These are phyloP conservation scores for Ctena decussata DNA, from an alignment of 2,888 invertebrate genomes.

Conservation along the genomic window DNA sequence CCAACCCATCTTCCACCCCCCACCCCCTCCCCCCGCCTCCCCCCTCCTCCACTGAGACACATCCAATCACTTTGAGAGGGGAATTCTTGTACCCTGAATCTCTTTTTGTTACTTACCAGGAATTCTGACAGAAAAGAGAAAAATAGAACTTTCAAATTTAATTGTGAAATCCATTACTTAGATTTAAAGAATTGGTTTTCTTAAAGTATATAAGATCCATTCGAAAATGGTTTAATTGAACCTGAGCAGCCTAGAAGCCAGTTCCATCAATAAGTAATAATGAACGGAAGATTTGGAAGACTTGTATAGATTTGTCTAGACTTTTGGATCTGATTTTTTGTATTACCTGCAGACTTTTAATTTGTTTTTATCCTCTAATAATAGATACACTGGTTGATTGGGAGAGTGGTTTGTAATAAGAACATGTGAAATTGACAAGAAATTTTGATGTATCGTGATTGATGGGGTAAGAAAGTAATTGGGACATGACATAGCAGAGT, in stretches of 20 bases:
- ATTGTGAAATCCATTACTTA: too few species aligned
- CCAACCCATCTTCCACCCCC: too few species aligned
- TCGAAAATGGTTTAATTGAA: neutral
- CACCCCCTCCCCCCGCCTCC: too few species aligned
- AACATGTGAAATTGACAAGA: constrained; percentile 41
- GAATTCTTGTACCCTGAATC: too few species aligned
- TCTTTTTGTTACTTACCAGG: too few species aligned
- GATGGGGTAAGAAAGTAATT: constrained; percentile 15
- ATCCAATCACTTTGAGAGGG: too few species aligned
- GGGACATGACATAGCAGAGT: neutral
- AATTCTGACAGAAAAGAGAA: too few species aligned
- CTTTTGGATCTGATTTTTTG: neutral
- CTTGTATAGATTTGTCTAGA: constrained; percentile 10
- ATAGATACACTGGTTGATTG: neutral
- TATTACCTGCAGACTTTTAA: neutral
- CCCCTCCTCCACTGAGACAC: too few species aligned
- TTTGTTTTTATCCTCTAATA: neutral
- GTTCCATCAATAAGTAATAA: neutral
- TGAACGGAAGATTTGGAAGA: constrained; percentile 5
- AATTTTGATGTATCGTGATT: constrained; percentile 37
- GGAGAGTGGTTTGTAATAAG: neutral
- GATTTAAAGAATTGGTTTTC: too few species aligned
- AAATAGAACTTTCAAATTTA: too few species aligned
- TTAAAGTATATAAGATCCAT: neutral
- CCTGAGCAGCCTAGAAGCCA: neutral